A percentile compares a stretch with the other conserved stretches of the same genome.
These are phyloP conservation scores for Aphaenogaster rudis DNA, from an alignment of 1,140 invertebrate species.

Conservation along the genomic window DNA sequence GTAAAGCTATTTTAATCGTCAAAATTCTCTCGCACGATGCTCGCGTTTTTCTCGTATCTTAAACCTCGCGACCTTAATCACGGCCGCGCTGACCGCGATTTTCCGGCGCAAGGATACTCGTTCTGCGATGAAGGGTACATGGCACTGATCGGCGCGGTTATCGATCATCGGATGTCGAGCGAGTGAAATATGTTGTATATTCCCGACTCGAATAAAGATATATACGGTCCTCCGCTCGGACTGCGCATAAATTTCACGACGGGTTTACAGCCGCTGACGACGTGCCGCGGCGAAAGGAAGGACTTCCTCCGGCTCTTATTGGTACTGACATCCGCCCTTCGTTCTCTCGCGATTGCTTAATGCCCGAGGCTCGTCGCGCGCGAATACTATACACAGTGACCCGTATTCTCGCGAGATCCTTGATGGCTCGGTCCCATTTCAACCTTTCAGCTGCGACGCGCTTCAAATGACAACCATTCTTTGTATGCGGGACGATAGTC, in stretches of 20 bases:
- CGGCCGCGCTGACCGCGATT: slow-evolving; percentile 19
- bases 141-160: slow-evolving; percentile 39
- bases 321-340: slow-evolving; percentile 31
- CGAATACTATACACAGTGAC: slow-evolving; percentile 54
- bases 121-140: slow-evolving; percentile 11
- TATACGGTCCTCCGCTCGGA: slow-evolving; percentile 5
- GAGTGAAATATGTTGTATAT: slow-evolving; percentile 1
- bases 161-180: slow-evolving; percentile 38
- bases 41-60: not conserved
- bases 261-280: slow-evolving; percentile 14
- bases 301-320: slow-evolving; percentile 49
- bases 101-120: not conserved
- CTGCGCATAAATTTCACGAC: slow-evolving; percentile 19
- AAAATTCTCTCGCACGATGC: not conserved
- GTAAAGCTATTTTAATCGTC: not conserved
- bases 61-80: slow-evolving; percentile 11
- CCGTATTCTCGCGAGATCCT: slow-evolving; percentile 65
- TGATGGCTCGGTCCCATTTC: slow-evolving; percentile 55
- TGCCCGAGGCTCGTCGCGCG: not conserved
- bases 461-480: too few species aligned
- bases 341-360: slow-evolving; percentile 12
- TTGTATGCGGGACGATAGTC: too few species aligned
- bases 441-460: too few species aligned
- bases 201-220: slow-evolving; percentile 41
- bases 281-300: slow-evolving; percentile 39